These are phyloP conservation scores for Harmothoe impar DNA, from an alignment of 2,888 invertebrate species.

Conservation along the genomic window DNA sequence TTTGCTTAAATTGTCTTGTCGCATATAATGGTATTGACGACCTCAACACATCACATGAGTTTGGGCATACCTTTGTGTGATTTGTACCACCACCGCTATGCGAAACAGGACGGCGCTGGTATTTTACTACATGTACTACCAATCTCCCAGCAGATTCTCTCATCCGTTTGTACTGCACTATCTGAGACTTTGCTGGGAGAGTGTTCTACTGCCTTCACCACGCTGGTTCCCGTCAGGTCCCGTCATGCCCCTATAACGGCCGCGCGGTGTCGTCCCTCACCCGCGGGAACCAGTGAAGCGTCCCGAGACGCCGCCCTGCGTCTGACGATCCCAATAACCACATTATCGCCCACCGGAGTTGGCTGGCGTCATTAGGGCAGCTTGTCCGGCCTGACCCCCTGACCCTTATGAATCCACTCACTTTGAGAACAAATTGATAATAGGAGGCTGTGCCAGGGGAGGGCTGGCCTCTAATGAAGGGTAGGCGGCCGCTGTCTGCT, in stretches of 20 bases:
- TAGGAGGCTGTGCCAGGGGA: slow-evolving; percentile 3
- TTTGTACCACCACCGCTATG: too few species aligned
- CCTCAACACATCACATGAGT: too few species aligned
- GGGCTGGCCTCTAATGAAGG: neutral
- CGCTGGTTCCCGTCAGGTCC: neutral
- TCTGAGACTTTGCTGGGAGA: too few species aligned
- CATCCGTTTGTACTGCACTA: too few species aligned
- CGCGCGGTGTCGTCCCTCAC: neutral
- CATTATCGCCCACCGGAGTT: slow-evolving; percentile 20
- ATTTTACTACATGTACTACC: too few species aligned
- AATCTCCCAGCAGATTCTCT: too few species aligned
- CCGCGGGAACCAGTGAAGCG: slow-evolving; percentile 21
- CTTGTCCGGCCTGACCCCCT: neutral
- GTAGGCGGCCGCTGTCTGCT: neutral
- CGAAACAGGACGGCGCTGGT: too few species aligned
- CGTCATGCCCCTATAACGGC: neutral
- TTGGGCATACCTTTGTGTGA: too few species aligned
- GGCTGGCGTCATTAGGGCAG: slow-evolving; percentile 34
- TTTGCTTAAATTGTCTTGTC: too few species aligned
- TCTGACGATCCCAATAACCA: slow-evolving; percentile 36
- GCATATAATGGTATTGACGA: too few species aligned
- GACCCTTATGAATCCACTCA: slow-evolving; percentile 44
- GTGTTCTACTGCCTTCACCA: neutral
- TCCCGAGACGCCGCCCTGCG: neutral
- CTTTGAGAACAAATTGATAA: slow-evolving; percentile 34